These are phyloP conservation scores for Meteorus sp. DNA, from an alignment of 1,140 invertebrate genomes.

Conservation along the genomic window DNA sequence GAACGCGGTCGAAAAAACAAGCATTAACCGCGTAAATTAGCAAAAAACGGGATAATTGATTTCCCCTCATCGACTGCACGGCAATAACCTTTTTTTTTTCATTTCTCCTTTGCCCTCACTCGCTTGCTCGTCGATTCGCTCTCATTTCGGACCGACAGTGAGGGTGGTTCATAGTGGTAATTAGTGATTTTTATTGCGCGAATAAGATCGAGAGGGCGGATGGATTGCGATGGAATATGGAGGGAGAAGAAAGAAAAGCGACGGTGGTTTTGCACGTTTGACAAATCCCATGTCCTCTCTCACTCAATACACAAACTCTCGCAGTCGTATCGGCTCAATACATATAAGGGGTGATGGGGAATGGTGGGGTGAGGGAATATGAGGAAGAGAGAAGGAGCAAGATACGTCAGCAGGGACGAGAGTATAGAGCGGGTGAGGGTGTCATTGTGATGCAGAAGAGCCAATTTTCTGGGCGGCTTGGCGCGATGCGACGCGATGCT, in stretches of 20 bases:
- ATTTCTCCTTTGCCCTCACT: not conserved
- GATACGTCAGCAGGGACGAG: conserved; percentile 30
- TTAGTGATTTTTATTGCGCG: conserved; percentile 28
- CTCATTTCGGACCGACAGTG: no score
- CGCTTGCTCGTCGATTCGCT: no score
- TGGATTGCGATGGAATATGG: no score
- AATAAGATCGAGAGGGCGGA: conserved; percentile 5
- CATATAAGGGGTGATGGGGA: conserved; percentile 17
- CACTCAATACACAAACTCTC: conserved; percentile 13
- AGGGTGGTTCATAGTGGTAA: conserved; percentile 20
- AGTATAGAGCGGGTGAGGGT: conserved; percentile 33
- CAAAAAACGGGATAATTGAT: conserved; percentile 22
- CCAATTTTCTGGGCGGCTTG: conserved; percentile 62
- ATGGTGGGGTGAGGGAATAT: conserved; percentile 6
- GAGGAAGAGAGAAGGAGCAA: conserved; percentile 28
- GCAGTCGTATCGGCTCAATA: not conserved
- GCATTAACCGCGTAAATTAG: conserved; percentile 21
- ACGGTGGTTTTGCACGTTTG: conserved; percentile 29
- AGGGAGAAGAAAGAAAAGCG: conserved; percentile 1
- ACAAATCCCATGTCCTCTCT: conserved; percentile 21
- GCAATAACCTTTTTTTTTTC: conserved; percentile 9
- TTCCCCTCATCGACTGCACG: conserved; percentile 20
- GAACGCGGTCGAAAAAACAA: conserved; percentile 2
- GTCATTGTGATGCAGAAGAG: conserved; percentile 61
- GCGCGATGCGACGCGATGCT: conserved; percentile 55